phyloP scores from a whole-genome alignment of 1,140 invertebrate genomes.

The Matsumurasca onukii region DNA sequence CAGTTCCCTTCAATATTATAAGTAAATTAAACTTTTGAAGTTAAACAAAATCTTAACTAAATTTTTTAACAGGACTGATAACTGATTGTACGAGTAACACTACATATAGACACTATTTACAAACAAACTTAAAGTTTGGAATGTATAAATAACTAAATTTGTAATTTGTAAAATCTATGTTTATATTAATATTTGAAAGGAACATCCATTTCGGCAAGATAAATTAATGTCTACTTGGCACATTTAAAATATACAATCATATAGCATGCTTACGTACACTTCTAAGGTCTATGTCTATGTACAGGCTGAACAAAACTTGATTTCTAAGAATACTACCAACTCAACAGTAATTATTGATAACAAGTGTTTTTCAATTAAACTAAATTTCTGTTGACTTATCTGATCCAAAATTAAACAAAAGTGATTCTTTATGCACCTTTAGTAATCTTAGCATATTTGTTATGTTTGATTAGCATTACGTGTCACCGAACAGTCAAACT shows the following conservation, averaged over 20 bases:
- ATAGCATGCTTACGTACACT: background rate
- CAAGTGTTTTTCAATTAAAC: too few species aligned
- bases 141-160: conserved; percentile 26
- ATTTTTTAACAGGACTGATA: background rate
- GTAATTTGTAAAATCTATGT: background rate
- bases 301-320: conserved; percentile 7
- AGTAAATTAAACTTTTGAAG: background rate
- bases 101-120: background rate
- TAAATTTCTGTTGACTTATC: too few species aligned
- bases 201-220: conserved; percentile 22
- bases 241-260: conserved; percentile 10
- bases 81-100: background rate
- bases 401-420: too few species aligned
- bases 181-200: conserved; percentile 8
- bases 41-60: conserved; percentile 6
- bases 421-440: too few species aligned
- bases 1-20: conserved; percentile 11
- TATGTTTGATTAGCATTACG: too few species aligned
- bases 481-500: too few species aligned
- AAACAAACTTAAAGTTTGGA: background rate
- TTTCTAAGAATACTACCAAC: too few species aligned
- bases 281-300: conserved; percentile 8
- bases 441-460: too few species aligned
- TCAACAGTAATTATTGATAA: too few species aligned
- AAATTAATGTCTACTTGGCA: conserved; percentile 19